Evolutionary conservation across 1,140 invertebrate genomes (phyloP), one percentile per base, ranked within the genome.

Genomic region (Steinernema feltiae): DNA sequence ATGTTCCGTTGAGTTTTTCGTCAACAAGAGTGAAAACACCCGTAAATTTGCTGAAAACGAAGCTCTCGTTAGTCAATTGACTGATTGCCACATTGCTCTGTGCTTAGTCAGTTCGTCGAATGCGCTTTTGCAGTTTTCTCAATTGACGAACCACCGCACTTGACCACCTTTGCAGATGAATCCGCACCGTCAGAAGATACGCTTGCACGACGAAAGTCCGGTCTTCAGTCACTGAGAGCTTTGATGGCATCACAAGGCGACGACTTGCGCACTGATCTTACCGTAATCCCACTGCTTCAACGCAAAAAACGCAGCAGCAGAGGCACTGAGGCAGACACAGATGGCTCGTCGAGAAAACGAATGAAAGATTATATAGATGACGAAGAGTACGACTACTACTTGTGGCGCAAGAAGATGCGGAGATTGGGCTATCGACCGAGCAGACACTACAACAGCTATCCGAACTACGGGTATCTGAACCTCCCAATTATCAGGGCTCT

Each of bases 311-410:
- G 53, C 24, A 21, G 3, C 15, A 27, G n/a, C 41, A 46, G 7
- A 12, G 41, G n/a, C 41, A 46, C 7, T 7, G n/a, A 46, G 12
- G 53, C 53, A 63, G 53, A 27, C 53, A 17, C 53, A 63, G 41
- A 46, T 46, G 41, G n/a, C 7, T 7, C 41, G 53, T 63, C 53
- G 53, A 63, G 24, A 21, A 63, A 63, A 63, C 53, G 53, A 15
- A 3, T 17, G 24, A 7, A 63, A 15, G 53, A 63, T 27, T 63
- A 63, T 27, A 27, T 27, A 63, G 53, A 63, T 63, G 53, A 63
- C 53, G 53, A 63, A 21, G 53, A 63, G 53, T 63, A 63, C 53
- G 53, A 63, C 7, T 63, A 63, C 53, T 63, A 63, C 24, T 27
- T 63, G 15, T 63, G 53, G 53, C 15, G 53, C 15, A 63, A 63